Evolutionary conservation across 64 coral and sea anemone genomes (phyloP).

Genomic region (Montipora capricornis): DNA sequence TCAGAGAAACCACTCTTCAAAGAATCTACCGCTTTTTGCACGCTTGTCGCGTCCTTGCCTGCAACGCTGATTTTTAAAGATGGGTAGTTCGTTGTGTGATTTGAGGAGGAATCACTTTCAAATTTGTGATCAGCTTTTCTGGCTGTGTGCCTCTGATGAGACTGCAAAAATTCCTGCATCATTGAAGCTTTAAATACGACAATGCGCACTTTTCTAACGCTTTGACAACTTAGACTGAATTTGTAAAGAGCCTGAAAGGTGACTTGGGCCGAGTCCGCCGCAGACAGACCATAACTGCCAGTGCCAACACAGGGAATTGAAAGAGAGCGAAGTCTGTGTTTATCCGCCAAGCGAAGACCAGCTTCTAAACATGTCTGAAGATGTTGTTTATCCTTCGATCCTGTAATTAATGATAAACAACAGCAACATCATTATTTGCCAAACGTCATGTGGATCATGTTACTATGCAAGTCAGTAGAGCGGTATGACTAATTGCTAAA

Average conservation of each 20-base stretch:
- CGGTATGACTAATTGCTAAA: too few species aligned
- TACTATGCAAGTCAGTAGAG: too few species aligned
- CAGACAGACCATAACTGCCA: slow-evolving; percentile 34
- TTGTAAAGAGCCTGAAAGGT: slow-evolving; percentile 57
- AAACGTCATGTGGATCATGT: too few species aligned
- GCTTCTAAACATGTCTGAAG: slow-evolving; percentile 57
- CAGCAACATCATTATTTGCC: background rate
- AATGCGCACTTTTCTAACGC: slow-evolving; percentile 45
- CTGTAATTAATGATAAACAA: background rate
- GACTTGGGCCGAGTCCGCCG: slow-evolving; percentile 49
- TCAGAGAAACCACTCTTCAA: slow-evolving; percentile 58
- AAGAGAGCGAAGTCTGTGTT: slow-evolving; percentile 19
- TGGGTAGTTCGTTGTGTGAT: background rate
- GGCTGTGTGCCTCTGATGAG: slow-evolving; percentile 19
- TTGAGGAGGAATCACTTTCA: background rate
- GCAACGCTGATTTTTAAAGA: slow-evolving; percentile 32
- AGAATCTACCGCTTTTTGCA: slow-evolving; percentile 12
- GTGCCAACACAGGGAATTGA: slow-evolving; percentile 64
- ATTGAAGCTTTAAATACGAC: slow-evolving; percentile 68
- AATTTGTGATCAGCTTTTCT: background rate
- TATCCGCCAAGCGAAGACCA: slow-evolving; percentile 52
- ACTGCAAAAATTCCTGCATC: slow-evolving; percentile 61
- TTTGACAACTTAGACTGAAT: slow-evolving; percentile 35
- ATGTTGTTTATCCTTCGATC: background rate
- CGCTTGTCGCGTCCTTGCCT: slow-evolving; percentile 15